Evolutionary conservation across 2,888 invertebrate genomes (phyloP).

Genomic region (Brachynemurus nebulosus): DNA sequence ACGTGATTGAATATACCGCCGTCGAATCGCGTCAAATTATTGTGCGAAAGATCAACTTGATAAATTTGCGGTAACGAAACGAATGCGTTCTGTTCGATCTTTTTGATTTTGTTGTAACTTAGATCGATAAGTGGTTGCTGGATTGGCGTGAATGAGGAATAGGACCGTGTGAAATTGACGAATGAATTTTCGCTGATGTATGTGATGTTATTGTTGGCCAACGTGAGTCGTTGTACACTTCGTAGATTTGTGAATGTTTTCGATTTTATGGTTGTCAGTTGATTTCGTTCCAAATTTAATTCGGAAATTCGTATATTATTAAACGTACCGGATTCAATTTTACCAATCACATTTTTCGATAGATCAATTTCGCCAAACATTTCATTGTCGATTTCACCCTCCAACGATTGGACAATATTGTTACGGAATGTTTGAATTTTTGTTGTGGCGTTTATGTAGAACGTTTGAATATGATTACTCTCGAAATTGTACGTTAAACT

Average conservation of each 20-base stretch:
- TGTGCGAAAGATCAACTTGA: neutral
- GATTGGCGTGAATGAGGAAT: neutral
- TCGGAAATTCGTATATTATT: neutral
- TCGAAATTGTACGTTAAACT: neutral
- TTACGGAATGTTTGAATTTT: neutral
- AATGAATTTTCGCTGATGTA: neutral
- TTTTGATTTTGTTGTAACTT: neutral
- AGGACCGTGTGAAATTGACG: no score
- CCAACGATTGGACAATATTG: neutral
- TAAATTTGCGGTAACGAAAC: neutral
- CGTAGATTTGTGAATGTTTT: neutral
- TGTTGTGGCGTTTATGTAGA: neutral
- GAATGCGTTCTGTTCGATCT: neutral
- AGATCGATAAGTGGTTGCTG: neutral
- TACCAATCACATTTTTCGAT: neutral
- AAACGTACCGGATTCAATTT: neutral
- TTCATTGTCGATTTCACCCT: neutral
- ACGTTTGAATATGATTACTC: neutral
- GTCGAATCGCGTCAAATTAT: neutral
- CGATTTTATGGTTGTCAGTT: neutral
- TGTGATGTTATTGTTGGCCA: neutral
- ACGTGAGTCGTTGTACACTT: neutral
- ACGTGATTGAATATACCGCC: neutral
- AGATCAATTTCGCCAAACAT: neutral
- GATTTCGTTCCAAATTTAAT: neutral